Evolutionary conservation across 2,888 invertebrate genomes (phyloP).

Genomic region (Drosophila pseudotalamancana): DNA sequence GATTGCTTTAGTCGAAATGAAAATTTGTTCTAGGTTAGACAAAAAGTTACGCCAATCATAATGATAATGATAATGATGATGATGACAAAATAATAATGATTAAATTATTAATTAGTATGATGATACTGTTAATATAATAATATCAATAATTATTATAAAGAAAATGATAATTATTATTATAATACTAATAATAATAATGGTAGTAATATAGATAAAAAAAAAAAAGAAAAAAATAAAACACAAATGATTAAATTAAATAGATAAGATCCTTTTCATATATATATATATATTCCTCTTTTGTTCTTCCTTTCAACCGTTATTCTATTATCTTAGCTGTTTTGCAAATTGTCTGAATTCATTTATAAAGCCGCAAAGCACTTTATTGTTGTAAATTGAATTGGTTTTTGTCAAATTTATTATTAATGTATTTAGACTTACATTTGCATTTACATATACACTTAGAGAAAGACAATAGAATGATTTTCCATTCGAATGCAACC

Average conservation of each 20-base stretch:
- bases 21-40: neutral
- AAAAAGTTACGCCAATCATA: neutral
- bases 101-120: neutral
- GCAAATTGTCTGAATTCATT: neutral
- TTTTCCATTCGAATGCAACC: slow-evolving; percentile 3
- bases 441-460: neutral
- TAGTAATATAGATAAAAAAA: no score
- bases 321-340: neutral
- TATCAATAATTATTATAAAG: no score
- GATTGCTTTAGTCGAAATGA: neutral
- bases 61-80: no score
- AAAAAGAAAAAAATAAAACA: no score
- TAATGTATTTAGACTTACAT: neutral
- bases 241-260: no score
- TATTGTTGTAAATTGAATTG: neutral
- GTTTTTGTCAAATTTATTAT: neutral
- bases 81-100: neutral
- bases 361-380: neutral
- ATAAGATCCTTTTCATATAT: neutral
- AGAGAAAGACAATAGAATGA: neutral
- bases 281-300: no score
- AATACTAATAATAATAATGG: no score
- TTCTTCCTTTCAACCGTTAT: no score
- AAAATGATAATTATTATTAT: no score
- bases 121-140: no score